Evolutionary conservation across 2,113 vertebrate species (phyloP).

Genomic region (Petromus typicus): DNA sequence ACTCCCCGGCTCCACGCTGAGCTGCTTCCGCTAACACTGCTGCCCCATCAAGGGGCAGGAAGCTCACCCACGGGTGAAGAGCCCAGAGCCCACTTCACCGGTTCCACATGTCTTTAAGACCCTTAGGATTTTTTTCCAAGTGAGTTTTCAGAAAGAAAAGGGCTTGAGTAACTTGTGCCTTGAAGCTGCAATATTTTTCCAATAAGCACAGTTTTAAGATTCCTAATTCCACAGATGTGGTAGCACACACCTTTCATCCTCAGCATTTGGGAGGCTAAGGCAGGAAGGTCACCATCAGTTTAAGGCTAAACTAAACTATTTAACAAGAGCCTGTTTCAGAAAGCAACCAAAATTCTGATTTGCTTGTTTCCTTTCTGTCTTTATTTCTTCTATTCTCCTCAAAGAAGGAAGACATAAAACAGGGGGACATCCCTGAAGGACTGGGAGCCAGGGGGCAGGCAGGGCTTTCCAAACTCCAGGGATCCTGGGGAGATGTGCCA

Average conservation of each 20-base stretch:
- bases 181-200: not conserved
- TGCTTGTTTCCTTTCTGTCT: not conserved
- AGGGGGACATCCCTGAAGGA: not conserved
- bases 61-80: not conserved
- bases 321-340: not conserved
- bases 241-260: not conserved
- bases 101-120: not conserved
- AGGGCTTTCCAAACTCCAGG: not conserved
- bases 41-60: not conserved
- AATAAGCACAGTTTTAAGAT: not conserved
- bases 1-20: not conserved
- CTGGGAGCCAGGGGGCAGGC: no score
- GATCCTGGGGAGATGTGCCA: not conserved
- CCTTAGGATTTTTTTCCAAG: not conserved
- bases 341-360: not conserved
- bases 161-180: not conserved
- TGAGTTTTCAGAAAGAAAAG: not conserved
- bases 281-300: not conserved
- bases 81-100: not conserved
- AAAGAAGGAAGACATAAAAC: not conserved
- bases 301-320: not conserved
- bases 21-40: rapidly evolving
- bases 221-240: not conserved
- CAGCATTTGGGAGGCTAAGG: not conserved
- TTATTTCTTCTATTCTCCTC: not conserved